Base-by-base conservation (phyloP, 2,888 invertebrate genomes). In the Emmelina monodactyla region DNA sequence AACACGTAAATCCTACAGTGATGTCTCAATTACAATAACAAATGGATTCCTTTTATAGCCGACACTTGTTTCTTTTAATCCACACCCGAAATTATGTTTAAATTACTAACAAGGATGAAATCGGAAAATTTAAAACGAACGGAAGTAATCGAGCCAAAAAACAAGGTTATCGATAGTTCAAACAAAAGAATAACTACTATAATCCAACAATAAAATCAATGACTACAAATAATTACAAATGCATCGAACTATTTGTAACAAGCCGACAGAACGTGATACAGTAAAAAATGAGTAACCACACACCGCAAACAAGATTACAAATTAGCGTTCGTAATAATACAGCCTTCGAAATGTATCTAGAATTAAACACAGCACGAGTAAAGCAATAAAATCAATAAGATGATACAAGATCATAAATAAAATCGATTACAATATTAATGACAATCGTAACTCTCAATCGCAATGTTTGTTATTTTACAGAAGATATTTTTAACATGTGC, bases 391-490 rank as follows among this genome's bases (percentile, higher is more conserved):
- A 66, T 59, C 53, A 47, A 55, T 51, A 51, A 50, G 57, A 61
- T 62, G 65, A 64, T 67, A 57, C 56, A 52, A 48, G 58, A 55
- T 47, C 67, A 63, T 72, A 71, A 71, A 71, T 70, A 56, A 58
- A 57, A 42, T 61, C 60, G 69, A 69, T 68, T 69, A 69, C 64
- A 49, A 60, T 69, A 68, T 66, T 65, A 70, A 70, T 68, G 67
- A 64, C 62, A 66, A 65, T 66, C 67, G 62, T 70, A 70, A 68
- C 62, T 70, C 64, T 66, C 58, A 65, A 67, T 70, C 68, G 65
- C 60, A 55, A 54, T 14, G 52, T 55, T 51, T n/a, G n/a, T n/a
- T n/a, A n/a, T n/a, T n/a, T n/a, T n/a, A n/a, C n/a, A n/a, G n/a
- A n/a, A n/a, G n/a, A n/a, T n/a, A n/a, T n/a, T n/a, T n/a, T n/a